Conservation (phyloP, 2,797 vertebrate species). For the Pseudochromis fuscus region DNA sequence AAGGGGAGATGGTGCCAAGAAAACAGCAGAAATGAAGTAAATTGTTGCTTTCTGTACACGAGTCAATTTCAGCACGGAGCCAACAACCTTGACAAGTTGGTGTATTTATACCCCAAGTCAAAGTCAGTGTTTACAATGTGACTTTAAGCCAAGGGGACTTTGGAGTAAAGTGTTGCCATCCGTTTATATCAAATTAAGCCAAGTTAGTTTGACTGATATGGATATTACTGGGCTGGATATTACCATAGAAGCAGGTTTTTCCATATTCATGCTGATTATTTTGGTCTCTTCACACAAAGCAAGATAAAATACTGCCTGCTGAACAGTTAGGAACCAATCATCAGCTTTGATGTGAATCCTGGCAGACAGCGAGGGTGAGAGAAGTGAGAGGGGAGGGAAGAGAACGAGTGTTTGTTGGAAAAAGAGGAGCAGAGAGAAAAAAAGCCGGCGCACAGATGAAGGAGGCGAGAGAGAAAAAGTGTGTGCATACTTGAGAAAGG, state of each 20-base stretch:
- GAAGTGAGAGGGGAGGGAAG: slow-evolving; percentile 64
- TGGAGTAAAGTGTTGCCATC: slow-evolving; percentile 74
- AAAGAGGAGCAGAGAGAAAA: slow-evolving; percentile 39
- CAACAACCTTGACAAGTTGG: slow-evolving; percentile 79
- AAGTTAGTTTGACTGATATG: slow-evolving; percentile 83
- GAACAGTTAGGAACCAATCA: slow-evolving; percentile 81
- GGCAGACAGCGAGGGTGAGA: slow-evolving; percentile 74
- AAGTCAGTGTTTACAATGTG: slow-evolving; percentile 71
- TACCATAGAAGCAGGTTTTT: slow-evolving; percentile 77
- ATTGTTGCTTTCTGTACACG: slow-evolving; percentile 63
- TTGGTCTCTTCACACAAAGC: slow-evolving; percentile 79
- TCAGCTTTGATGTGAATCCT: slow-evolving; percentile 81
- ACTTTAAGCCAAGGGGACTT: slow-evolving; percentile 73
- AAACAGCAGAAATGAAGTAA: slow-evolving; percentile 59
- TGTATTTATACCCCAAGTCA: slow-evolving; percentile 71
- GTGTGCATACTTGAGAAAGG: slow-evolving; percentile 49
- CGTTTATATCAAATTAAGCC: slow-evolving; percentile 81
- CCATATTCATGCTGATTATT: slow-evolving; percentile 85
- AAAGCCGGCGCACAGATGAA: slow-evolving; percentile 65
- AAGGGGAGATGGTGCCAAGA: slow-evolving; percentile 53
- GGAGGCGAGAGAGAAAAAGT: slow-evolving; percentile 52
- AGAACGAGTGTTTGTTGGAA: slow-evolving; percentile 57
- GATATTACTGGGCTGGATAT: slow-evolving; percentile 79
- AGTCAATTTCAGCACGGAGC: slow-evolving; percentile 58
- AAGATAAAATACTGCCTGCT: slow-evolving; percentile 78